Percentiles rank a stretch among this genome's conserved stretches.
phyloP scores from a whole-genome alignment of 2,797 vertebrate species.

The Rhynchonycteris naso region DNA sequence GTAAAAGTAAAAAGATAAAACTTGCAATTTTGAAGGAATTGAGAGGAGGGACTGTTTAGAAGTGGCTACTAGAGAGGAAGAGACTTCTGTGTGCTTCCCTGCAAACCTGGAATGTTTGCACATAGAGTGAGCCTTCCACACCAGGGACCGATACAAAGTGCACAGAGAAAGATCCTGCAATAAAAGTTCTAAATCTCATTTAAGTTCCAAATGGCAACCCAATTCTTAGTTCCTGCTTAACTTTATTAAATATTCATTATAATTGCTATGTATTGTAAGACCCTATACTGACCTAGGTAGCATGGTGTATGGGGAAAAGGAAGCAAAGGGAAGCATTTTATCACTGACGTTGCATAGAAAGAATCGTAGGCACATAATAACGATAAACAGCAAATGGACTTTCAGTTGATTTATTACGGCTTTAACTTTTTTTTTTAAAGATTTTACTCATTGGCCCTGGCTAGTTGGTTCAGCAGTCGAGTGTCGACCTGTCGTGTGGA shows the following conservation, averaged over 20 bases:
- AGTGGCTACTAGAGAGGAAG: not conserved
- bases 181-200: not conserved
- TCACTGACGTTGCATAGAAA: not conserved
- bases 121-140: not conserved
- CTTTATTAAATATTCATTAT: conserved; percentile 39
- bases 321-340: not conserved
- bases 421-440: not conserved
- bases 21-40: not conserved
- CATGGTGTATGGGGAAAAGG: not conserved
- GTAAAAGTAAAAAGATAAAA: not conserved
- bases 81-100: not conserved
- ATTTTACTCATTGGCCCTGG: no score
- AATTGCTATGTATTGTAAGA: not conserved
- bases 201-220: not conserved
- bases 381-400: conserved; percentile 7
- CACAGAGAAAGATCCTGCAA: not conserved
- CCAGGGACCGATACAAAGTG: not conserved
- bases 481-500: no score
- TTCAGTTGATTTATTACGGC: not conserved
- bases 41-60: not conserved
- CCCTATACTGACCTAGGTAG: not conserved
- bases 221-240: not conserved
- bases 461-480: no score
- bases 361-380: not conserved
- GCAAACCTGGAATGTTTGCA: not conserved